These are phyloP conservation scores for Mareca penelope DNA, from an alignment of 2,797 vertebrate species.

Conservation along the genomic window DNA sequence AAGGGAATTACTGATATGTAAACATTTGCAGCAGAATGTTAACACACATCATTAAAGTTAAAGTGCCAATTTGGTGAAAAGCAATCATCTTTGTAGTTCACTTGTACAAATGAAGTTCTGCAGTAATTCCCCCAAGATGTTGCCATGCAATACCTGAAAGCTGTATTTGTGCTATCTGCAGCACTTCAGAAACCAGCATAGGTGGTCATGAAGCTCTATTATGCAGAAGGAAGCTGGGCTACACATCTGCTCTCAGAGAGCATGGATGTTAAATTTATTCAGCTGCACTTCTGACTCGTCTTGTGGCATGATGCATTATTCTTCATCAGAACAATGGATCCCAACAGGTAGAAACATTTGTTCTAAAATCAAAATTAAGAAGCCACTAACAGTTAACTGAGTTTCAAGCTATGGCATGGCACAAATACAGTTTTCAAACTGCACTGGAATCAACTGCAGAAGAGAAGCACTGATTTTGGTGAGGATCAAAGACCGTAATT, in stretches of 20 bases:
- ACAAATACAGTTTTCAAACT: background rate
- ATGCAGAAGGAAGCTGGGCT: background rate
- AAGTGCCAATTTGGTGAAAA: background rate
- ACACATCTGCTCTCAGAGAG: background rate
- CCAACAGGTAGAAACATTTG: accelerated
- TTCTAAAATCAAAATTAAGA: background rate
- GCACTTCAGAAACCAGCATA: background rate
- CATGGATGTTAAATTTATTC: background rate
- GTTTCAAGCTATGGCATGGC: background rate
- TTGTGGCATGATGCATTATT: background rate
- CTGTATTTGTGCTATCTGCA: background rate
- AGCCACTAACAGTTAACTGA: background rate
- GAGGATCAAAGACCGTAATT: background rate
- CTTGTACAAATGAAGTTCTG: background rate
- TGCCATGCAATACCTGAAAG: background rate
- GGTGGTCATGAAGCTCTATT: background rate
- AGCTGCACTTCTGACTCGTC: background rate
- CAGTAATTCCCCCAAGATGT: background rate
- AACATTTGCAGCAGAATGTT: background rate
- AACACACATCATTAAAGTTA: background rate
- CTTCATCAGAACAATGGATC: background rate
- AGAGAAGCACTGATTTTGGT: background rate
- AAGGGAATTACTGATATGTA: background rate
- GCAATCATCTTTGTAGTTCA: background rate
- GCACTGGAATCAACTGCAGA: background rate